A percentile compares a stretch with the other conserved stretches of the same genome.
phyloP scores from a whole-genome alignment of 2,888 invertebrate genomes.

The Orthonevra nobilis region DNA sequence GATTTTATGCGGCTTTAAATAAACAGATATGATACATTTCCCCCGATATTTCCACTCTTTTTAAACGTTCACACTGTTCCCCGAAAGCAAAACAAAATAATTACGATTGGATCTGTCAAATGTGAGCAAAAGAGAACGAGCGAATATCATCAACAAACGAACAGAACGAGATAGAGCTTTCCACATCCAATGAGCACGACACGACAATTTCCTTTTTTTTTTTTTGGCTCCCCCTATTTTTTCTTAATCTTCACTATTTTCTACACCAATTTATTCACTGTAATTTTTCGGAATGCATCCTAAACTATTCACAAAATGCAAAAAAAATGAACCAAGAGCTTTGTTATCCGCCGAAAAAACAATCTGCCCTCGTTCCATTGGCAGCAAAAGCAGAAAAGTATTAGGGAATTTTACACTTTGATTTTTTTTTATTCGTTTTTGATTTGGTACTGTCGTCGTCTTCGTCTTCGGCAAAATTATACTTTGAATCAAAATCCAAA shows the following conservation, averaged over 20 bases:
- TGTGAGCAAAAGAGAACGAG: conserved; percentile 36
- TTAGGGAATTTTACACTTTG: conserved; percentile 46
- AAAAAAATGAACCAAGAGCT: neutral
- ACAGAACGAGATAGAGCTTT: conserved; percentile 34
- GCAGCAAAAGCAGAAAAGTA: conserved; percentile 45
- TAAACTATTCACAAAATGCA: conserved; percentile 1
- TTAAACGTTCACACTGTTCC: conserved; percentile 47
- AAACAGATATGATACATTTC: too few species aligned
- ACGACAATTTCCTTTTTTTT: conserved; percentile 59
- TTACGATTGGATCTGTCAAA: conserved; percentile 63
- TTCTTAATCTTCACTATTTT: conserved; percentile 30
- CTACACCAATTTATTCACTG: conserved; percentile 15
- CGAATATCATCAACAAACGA: conserved; percentile 23
- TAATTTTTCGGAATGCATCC: neutral
- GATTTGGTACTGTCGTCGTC: conserved; percentile 49
- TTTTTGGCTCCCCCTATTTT: too few species aligned
- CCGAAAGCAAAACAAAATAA: conserved; percentile 70
- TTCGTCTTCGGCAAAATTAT: conserved; percentile 53
- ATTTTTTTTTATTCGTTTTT: conserved; percentile 32
- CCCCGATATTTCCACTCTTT: conserved; percentile 28
- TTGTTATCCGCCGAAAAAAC: conserved; percentile 6
- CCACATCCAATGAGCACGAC: conserved; percentile 63
- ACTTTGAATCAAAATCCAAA: conserved; percentile 22
- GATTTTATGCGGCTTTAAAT: too few species aligned
- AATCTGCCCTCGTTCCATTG: conserved; percentile 29